phyloP scores from a whole-genome alignment of 2,888 invertebrate species.

The Melinopterus prodromus region DNA sequence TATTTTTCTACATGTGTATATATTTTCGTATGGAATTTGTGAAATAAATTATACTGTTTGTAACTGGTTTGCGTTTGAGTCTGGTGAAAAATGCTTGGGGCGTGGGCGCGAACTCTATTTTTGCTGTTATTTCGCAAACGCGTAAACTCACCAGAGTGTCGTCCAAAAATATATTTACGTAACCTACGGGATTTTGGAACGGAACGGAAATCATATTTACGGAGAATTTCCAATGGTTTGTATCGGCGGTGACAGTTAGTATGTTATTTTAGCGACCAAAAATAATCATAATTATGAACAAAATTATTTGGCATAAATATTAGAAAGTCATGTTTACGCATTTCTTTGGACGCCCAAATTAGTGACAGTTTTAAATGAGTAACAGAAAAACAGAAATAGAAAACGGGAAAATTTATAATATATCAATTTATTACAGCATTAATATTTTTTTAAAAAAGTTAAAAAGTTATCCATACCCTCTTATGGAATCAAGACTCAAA shows the following conservation, averaged over 20 bases:
- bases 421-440: no score
- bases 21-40: slow-evolving; percentile 29
- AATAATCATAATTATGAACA: no score
- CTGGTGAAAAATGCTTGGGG: background rate
- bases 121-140: background rate
- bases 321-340: background rate
- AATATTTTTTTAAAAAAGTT: no score
- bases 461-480: no score
- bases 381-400: background rate
- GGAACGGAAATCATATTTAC: background rate
- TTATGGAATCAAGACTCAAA: no score
- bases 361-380: background rate
- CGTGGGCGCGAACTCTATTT: slow-evolving; percentile 4
- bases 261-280: background rate
- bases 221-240: background rate
- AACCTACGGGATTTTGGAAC: background rate
- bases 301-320: background rate
- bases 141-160: background rate
- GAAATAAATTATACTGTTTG: slow-evolving; percentile 29
- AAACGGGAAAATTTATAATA: background rate
- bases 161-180: background rate
- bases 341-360: background rate
- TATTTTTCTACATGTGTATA: slow-evolving; percentile 27
- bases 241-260: background rate
- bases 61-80: slow-evolving; percentile 13